Base-by-base conservation (phyloP, 1,140 invertebrate genomes). In the Potamilus streckersoni region DNA sequence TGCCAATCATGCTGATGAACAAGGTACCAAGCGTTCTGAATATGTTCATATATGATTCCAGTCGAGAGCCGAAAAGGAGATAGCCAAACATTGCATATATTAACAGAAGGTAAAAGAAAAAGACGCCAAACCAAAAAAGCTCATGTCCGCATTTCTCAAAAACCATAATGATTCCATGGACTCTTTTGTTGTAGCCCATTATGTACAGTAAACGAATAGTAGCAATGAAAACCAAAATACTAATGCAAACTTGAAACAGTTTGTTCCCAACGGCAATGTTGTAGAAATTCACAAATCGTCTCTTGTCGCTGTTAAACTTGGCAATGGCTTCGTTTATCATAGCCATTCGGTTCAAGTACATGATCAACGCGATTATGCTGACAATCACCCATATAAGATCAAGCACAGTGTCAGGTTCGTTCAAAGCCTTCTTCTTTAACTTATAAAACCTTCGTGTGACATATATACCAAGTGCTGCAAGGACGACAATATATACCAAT, bases 1-100 rank as follows among this genome's bases (percentile, higher is more conserved):
- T 94, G 6, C 94, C 95, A 19, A 95, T 89, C 86, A 95, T 94
- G 71, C 83, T 82, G 16, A 82, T 80, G 61, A 85, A 86, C 31
- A 86, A 27, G 6, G 83, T 84, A 13, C 74, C 78, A 57, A 83
- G 70, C 6, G 77, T 62, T 59, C 69, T 70, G 65, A 79, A 74
- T 16, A 87, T 75, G 17, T 80, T 77, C 63, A 74, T 79, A 75
- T 85, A 88, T 1, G 78, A 79, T 4, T 79, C 69, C 19, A 86
- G 73, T 11, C 78, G 71, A 56, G 67, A 55, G 15, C 80, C 80
- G 72, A 86, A 86, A 16, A 82, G 61, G 14, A 83, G 59, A 59
- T 77, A 81, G 19, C 82, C 85, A 31, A 83, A 49, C 31, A 79
- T 66, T 23, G 79, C 69, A 65, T 81, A 86, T 38, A 75, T 71